Percentiles rank a stretch among this genome's conserved stretches.
Evolutionary conservation across 2,888 invertebrate genomes (phyloP).

Genomic region (Phasia obesa): DNA sequence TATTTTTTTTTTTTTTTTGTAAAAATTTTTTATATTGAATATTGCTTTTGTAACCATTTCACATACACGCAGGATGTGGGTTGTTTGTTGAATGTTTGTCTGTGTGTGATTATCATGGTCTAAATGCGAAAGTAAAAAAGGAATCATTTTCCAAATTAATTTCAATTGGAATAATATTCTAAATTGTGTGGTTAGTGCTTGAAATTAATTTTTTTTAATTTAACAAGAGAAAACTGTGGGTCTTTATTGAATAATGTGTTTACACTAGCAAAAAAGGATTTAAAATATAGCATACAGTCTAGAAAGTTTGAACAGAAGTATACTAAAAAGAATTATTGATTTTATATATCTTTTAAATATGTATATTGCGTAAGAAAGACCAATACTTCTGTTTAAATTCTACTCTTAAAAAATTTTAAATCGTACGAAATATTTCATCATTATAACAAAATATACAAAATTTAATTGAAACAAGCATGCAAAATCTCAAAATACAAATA

Average conservation of each 20-base stretch:
- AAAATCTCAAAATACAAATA: too few relatives aligned
- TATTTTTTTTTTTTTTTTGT: constrained; percentile 1
- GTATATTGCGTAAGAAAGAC: too few relatives aligned
- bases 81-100: constrained; percentile 35
- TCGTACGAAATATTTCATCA: too few relatives aligned
- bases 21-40: neutral
- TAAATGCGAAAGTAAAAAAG: constrained; percentile 9
- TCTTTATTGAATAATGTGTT: neutral
- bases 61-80: constrained; percentile 46
- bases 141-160: constrained; percentile 69
- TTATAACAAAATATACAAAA: too few relatives aligned
- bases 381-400: too few relatives aligned
- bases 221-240: neutral
- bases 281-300: too few relatives aligned
- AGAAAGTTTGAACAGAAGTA: too few relatives aligned
- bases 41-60: neutral
- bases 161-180: constrained; percentile 69
- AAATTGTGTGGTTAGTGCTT: constrained; percentile 70
- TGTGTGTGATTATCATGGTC: constrained; percentile 29
- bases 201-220: constrained; percentile 58
- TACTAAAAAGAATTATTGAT: too few relatives aligned
- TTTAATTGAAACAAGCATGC: too few relatives aligned
- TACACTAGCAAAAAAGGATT: constrained; percentile 24
- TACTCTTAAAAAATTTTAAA: too few relatives aligned
- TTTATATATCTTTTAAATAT: too few relatives aligned